phyloP scores from a whole-genome alignment of 2,888 invertebrate species.

The Limnephilus lunatus region DNA sequence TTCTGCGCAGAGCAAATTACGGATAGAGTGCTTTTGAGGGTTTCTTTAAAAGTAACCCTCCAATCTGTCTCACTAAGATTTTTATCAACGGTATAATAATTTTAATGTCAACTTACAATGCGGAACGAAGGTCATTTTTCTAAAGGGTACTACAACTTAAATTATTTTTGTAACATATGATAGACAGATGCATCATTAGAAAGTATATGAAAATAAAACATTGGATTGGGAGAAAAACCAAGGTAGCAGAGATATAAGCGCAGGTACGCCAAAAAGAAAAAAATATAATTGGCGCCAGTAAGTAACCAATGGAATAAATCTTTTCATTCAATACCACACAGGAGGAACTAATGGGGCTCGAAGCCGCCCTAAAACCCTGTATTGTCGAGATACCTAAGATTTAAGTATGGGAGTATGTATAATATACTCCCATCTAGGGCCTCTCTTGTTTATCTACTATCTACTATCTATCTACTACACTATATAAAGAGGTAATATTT shows the following conservation, averaged over 20 bases:
- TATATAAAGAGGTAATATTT: too few relatives aligned
- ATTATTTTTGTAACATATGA: background rate
- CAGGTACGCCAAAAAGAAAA: background rate
- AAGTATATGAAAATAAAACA: background rate
- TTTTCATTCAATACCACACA: background rate
- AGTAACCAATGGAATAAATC: background rate
- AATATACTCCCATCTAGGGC: too few relatives aligned
- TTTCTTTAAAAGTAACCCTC: background rate
- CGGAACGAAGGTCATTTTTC: too few relatives aligned
- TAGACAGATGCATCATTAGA: background rate
- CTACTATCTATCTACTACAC: too few relatives aligned
- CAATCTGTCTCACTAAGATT: too few relatives aligned
- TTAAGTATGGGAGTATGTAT: too few relatives aligned
- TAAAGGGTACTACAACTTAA: too few relatives aligned
- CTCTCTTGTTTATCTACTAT: too few relatives aligned
- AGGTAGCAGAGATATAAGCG: background rate
- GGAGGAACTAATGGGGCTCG: background rate
- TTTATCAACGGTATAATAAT: too few relatives aligned
- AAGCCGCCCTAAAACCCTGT: background rate
- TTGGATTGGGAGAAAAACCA: background rate
- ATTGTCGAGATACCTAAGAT: background rate
- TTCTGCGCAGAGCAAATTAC: background rate
- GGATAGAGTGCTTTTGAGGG: background rate
- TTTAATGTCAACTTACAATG: too few relatives aligned
- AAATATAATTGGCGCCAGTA: background rate